Evolutionary conservation across 2,113 vertebrate genomes (phyloP).

Genomic region (Pseudopipra pipra): DNA sequence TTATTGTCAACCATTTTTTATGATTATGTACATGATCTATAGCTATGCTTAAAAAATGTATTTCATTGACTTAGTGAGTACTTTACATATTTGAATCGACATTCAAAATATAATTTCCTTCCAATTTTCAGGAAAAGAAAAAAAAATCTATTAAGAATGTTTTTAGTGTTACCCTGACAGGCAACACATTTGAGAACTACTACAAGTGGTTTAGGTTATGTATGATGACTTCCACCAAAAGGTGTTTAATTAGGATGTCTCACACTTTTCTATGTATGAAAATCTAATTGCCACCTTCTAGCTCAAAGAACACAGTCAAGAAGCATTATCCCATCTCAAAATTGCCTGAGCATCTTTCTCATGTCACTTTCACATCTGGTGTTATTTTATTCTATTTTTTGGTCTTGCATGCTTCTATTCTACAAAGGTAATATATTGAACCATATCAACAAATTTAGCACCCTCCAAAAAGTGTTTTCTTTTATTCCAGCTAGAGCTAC

Average conservation of each 20-base stretch:
- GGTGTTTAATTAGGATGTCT: conserved; percentile 84
- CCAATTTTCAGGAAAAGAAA: not conserved
- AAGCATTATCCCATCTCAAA: conserved; percentile 53
- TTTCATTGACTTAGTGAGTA: not conserved
- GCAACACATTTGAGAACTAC: conserved; percentile 55
- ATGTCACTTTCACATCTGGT: not conserved
- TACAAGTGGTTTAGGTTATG: conserved; percentile 33
- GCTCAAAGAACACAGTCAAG: conserved; percentile 65
- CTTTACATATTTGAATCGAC: not conserved
- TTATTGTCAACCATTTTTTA: not conserved
- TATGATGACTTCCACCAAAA: conserved; percentile 63
- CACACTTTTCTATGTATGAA: conserved; percentile 65
- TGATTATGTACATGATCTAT: not conserved
- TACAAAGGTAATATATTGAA: not conserved
- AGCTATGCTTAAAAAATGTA: not conserved
- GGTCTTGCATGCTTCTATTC: not conserved
- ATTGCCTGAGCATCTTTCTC: not conserved
- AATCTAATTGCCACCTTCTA: conserved; percentile 76
- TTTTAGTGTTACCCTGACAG: conserved; percentile 11
- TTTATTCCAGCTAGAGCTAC: not conserved
- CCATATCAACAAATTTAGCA: not conserved
- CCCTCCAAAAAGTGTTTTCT: not conserved
- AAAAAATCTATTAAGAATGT: not conserved
- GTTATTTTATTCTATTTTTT: not conserved
- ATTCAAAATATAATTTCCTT: conserved; percentile 20